These are phyloP conservation scores for Fabriciana adippe DNA, from an alignment of 2,888 invertebrate genomes.

Conservation along the genomic window DNA sequence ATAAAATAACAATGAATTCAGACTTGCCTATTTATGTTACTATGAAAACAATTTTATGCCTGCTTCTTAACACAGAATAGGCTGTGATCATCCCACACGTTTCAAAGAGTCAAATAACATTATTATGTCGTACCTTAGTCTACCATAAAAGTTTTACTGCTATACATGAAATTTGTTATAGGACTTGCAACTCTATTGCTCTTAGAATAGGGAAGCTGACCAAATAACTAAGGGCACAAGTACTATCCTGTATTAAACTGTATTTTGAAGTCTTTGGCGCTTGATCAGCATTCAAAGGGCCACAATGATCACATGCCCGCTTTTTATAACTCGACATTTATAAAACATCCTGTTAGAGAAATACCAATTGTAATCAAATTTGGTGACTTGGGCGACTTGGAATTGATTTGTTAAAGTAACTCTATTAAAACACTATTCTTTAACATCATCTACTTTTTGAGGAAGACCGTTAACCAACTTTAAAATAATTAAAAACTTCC, in stretches of 20 bases:
- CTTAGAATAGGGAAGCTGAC: slow-evolving; percentile 21
- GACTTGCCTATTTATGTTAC: slow-evolving; percentile 42
- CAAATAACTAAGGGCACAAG: slow-evolving; percentile 25
- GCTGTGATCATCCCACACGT: slow-evolving; percentile 75
- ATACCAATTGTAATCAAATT: slow-evolving; percentile 41
- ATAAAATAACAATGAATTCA: slow-evolving; percentile 39
- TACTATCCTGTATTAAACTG: slow-evolving; percentile 56
- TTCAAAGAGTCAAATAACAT: slow-evolving; percentile 71
- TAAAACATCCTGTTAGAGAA: slow-evolving; percentile 46
- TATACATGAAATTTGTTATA: slow-evolving; percentile 23
- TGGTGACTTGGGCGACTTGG: slow-evolving; percentile 24
- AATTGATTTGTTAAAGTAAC: slow-evolving; percentile 9
- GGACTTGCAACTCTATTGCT: slow-evolving; percentile 45
- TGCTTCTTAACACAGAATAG: slow-evolving; percentile 70
- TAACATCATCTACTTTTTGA: neutral
- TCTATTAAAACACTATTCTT: neutral
- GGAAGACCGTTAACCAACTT: too few species aligned
- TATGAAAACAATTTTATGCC: slow-evolving; percentile 57
- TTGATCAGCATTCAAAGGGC: slow-evolving; percentile 67
- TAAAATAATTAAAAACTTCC: too few species aligned
- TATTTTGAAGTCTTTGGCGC: slow-evolving; percentile 75
- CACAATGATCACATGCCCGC: slow-evolving; percentile 64
- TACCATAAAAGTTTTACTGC: slow-evolving; percentile 40
- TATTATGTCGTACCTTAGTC: slow-evolving; percentile 64
- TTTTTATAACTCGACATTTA: slow-evolving; percentile 55